Percentiles rank a stretch among this genome's conserved stretches.
These are phyloP conservation scores for Macropus fuliginosus DNA, from an alignment of 2,797 vertebrate genomes.

Conservation along the genomic window DNA sequence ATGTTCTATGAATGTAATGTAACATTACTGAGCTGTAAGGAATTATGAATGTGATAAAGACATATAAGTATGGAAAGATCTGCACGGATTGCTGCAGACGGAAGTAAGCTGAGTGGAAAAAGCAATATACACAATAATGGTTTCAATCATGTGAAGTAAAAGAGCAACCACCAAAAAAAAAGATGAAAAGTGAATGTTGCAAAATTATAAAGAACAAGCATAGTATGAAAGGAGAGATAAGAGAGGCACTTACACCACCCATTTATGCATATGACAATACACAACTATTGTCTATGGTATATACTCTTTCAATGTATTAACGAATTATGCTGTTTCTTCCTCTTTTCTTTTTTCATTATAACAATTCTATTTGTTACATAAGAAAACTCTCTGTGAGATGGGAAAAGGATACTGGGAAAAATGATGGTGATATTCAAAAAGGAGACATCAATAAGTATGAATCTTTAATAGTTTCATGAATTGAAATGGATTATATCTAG, in stretches of 20 bases:
- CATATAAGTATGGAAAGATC: background rate
- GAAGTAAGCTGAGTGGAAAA: background rate
- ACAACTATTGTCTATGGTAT: background rate
- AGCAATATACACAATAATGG: background rate
- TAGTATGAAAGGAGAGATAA: background rate
- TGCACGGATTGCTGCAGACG: background rate
- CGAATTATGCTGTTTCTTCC: background rate
- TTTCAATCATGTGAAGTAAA: background rate
- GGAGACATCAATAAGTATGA: background rate
- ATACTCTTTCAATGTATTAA: background rate
- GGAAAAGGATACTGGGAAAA: background rate
- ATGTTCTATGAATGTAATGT: background rate
- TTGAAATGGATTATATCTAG: background rate
- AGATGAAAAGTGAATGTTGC: background rate
- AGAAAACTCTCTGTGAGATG: background rate
- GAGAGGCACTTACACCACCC: background rate
- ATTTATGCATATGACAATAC: background rate
- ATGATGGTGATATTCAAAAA: background rate
- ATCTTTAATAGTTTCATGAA: background rate
- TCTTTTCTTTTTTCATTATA: background rate
- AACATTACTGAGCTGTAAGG: background rate
- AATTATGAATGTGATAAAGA: background rate
- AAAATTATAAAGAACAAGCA: background rate
- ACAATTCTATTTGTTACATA: background rate
- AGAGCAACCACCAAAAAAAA: background rate